Base-by-base conservation (phyloP, 2,113 vertebrate genomes). In the Todiramphus chloris region DNA sequence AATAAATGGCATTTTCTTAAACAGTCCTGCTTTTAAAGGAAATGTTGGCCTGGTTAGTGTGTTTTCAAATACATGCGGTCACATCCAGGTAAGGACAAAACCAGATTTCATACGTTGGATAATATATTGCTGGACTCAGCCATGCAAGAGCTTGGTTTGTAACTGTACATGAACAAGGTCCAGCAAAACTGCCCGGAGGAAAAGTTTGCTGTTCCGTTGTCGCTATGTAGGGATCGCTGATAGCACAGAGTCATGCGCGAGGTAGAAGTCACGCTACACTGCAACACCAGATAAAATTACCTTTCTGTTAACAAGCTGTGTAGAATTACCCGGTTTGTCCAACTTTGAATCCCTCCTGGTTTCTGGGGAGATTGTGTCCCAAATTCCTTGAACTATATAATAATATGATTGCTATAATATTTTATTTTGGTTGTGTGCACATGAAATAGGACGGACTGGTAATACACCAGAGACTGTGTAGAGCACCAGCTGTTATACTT, bases 401-500 rank as follows among this genome's bases (percentile, higher is more conserved):
- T 28, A 51, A 64, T 56, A 87, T n/a, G 85, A 88, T 28, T 95
- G 92, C 90, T 89, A 37, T 64, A 67, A 19, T 86, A 75, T 83
- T 94, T 93, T 93, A 91, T 83, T 92, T 96, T 89, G 92, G 88
- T 83, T 96, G 79, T 83, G 56, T 44, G 76, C 78, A 75, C 59
- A 88, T 27, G 60, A 95, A 97, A 77, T 90, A 92, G 96, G 90
- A 56, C 92, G 1, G 73, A 56, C 64, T 70, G 79, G 76, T 92
- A 83, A 96, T 83, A 90, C 96, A 92, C 68, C 64, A 75, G 90
- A 69, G 95, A 92, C 78, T 39, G 68, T 37, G 72, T 16, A 67
- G 19, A 90, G 80, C 88, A 95, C 93, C 96, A 97, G 94, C 96
- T 95, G 96, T 90, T 94, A 92, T 69, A 93, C 76, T 96, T 95